Conservation (phyloP, 2,797 vertebrate species). For the Vipera ursinii region DNA sequence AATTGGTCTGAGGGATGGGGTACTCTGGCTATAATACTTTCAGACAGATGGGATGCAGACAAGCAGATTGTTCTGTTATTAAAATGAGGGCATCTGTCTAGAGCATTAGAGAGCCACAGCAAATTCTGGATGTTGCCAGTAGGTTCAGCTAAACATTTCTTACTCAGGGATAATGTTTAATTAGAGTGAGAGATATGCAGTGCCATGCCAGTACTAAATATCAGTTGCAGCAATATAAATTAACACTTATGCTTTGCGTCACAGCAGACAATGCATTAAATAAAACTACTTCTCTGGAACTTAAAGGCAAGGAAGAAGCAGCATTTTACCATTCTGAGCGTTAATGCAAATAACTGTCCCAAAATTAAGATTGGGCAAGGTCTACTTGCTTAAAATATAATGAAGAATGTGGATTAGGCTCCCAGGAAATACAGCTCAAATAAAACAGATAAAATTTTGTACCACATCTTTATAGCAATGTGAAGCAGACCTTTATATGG, state of each 20-base stretch:
- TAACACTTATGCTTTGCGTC: conserved; percentile 2
- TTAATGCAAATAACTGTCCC: conserved; percentile 22
- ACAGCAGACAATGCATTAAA: conserved; percentile 7
- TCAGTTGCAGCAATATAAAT: neutral
- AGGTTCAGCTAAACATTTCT: conserved; percentile 12
- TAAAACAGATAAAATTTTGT: neutral
- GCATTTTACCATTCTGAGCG: neutral
- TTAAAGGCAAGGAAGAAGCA: conserved; percentile 1
- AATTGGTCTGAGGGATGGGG: neutral
- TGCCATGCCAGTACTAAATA: conserved; percentile 27
- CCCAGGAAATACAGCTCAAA: neutral
- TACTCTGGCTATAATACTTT: neutral
- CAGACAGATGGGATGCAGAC: conserved; percentile 1
- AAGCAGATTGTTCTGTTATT: neutral
- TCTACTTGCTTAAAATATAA: conserved; percentile 22
- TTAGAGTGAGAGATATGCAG: conserved; percentile 13
- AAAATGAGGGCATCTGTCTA: conserved; percentile 18
- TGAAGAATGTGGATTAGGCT: conserved; percentile 10
- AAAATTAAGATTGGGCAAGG: conserved; percentile 29
- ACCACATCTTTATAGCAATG: neutral
- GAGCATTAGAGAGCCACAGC: neutral
- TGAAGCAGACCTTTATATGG: neutral
- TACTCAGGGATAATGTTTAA: conserved; percentile 21
- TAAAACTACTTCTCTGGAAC: neutral
- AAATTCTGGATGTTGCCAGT: neutral